Conservation (phyloP, 1,140 invertebrate species). For the Gonioctena quinquepunctata region DNA sequence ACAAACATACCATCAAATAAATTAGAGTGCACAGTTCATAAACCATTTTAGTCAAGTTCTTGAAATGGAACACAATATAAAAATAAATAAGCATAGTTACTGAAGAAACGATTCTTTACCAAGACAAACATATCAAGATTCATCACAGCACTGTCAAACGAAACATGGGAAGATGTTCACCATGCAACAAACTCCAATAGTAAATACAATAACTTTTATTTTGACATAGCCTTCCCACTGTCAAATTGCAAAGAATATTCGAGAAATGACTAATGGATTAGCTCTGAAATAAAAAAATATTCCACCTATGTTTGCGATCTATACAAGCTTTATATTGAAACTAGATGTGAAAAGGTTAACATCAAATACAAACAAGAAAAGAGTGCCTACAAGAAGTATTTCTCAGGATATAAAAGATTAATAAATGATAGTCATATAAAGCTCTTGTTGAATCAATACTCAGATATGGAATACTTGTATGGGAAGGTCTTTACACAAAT, state of each 20-base stretch:
- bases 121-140: too few species aligned
- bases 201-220: not conserved
- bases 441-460: too few species aligned
- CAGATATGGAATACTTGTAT: too few species aligned
- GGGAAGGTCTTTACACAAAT: too few species aligned
- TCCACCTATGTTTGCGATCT: not conserved
- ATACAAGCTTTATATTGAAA: too few species aligned
- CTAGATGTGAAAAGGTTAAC: too few species aligned
- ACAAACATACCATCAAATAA: not conserved
- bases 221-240: not conserved
- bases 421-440: too few species aligned
- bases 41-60: not conserved
- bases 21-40: not conserved
- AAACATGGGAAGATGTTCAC: too few species aligned
- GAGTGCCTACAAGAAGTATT: not conserved
- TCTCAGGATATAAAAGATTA: not conserved
- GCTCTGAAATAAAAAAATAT: not conserved
- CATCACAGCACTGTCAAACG: too few species aligned
- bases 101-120: not conserved
- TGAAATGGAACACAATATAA: not conserved
- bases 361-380: not conserved
- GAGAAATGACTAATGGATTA: not conserved
- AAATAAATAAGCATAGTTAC: not conserved
- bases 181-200: not conserved
- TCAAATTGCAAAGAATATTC: not conserved